phyloP scores from a whole-genome alignment of 1,140 invertebrate genomes.

The Chlorops oryzae region DNA sequence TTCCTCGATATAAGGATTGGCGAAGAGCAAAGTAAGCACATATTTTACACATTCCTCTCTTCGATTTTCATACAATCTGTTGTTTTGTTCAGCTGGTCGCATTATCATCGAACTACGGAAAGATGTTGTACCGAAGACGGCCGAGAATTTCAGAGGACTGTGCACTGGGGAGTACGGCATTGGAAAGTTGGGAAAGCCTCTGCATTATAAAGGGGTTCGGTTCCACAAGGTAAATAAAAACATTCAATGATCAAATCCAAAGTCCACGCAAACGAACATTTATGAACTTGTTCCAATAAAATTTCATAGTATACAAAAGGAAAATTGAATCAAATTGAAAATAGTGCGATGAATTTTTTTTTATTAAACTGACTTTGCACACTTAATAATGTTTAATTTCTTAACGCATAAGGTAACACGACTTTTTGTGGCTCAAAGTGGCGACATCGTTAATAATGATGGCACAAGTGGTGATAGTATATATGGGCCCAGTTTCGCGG shows the following conservation, averaged over 20 bases:
- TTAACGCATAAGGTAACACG: constrained; percentile 52
- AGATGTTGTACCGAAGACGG: constrained; percentile 82
- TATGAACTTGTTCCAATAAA: too few species aligned
- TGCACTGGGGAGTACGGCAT: constrained; percentile 81
- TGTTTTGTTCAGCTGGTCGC: constrained; percentile 61
- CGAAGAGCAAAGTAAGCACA: constrained; percentile 48
- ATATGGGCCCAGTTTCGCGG: constrained; percentile 81
- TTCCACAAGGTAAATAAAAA: constrained; percentile 73
- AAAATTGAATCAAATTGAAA: too few species aligned
- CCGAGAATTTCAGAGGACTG: constrained; percentile 83
- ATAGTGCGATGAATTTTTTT: too few species aligned
- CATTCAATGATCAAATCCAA: too few species aligned
- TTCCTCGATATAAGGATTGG: constrained; percentile 68
- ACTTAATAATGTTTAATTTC: too few species aligned
- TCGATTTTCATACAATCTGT: background rate
- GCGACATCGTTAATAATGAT: constrained; percentile 69
- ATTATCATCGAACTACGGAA: constrained; percentile 75
- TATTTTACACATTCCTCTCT: background rate
- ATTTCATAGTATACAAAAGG: too few species aligned
- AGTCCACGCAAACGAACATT: too few species aligned
- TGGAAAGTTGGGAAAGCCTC: constrained; percentile 59
- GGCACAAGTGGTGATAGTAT: constrained; percentile 90
- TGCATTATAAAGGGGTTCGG: constrained; percentile 68
- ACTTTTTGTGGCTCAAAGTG: constrained; percentile 78
- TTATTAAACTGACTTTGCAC: too few species aligned